Conservation (phyloP, 1,140 invertebrate species). For the Cryptotermes secundus region DNA sequence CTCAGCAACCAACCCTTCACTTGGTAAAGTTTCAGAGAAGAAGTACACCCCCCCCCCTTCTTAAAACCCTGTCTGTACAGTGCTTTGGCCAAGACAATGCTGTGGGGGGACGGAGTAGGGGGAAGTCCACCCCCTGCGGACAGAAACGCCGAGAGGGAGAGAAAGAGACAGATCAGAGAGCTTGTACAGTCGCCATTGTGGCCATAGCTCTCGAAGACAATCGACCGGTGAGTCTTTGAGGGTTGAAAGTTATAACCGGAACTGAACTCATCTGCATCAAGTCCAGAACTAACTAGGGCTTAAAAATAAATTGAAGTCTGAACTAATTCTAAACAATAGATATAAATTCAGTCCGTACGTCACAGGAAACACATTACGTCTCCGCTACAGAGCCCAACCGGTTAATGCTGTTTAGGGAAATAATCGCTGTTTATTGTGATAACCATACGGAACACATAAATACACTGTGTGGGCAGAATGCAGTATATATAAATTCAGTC, state of each 20-base stretch:
- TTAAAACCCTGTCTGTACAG: background rate
- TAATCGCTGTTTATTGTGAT: no score
- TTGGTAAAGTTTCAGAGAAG: background rate
- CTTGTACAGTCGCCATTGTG: background rate
- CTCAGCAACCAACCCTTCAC: background rate
- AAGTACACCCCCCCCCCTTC: background rate
- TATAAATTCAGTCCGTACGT: no score
- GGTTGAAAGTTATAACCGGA: background rate
- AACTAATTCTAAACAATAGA: no score
- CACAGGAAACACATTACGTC: no score
- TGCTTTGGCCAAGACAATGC: conserved; percentile 9
- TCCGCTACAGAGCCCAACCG: no score
- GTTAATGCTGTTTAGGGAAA: no score
- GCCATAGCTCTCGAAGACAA: background rate
- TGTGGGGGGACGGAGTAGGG: background rate
- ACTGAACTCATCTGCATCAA: background rate
- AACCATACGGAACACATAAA: no score
- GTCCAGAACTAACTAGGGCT: no score
- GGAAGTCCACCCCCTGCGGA: background rate
- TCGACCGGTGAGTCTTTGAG: background rate
- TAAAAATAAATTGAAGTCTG: no score
- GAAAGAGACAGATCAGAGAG: background rate
- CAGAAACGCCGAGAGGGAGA: background rate
- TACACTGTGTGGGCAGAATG: no score
- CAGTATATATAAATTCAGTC: no score